Evolutionary conservation across 2,797 vertebrate species (phyloP).

Genomic region (Arctocebus calabarensis): DNA sequence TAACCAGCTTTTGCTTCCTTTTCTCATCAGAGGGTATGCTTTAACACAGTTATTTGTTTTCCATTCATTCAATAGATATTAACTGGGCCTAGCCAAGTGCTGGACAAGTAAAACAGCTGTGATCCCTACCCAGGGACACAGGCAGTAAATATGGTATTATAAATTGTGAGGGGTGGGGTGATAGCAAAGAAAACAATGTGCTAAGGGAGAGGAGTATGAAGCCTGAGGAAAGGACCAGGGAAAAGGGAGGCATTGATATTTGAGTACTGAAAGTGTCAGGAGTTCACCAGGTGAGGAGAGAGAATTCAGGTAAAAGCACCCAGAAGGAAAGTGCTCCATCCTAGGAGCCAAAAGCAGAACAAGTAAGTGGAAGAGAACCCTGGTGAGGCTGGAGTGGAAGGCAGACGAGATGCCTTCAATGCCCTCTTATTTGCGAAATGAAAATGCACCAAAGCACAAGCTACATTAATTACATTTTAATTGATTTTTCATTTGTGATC

Average conservation of each 20-base stretch:
- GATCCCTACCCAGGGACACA: neutral
- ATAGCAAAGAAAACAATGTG: neutral
- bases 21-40: neutral
- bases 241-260: neutral
- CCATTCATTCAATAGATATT: neutral
- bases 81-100: neutral
- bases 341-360: neutral
- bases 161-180: too few relatives aligned
- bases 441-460: neutral
- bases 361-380: neutral
- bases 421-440: neutral
- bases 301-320: neutral
- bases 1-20: neutral
- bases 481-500: neutral
- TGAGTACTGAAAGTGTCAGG: neutral
- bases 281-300: neutral
- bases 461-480: neutral
- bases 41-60: neutral
- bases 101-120: neutral
- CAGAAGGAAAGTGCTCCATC: neutral
- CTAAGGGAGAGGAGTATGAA: neutral
- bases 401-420: neutral
- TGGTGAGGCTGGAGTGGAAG: neutral
- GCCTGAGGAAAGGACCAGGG: neutral
- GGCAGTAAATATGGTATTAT: neutral